Conservation (phyloP, 2,113 vertebrate species). For the Chrysemys picta region DNA sequence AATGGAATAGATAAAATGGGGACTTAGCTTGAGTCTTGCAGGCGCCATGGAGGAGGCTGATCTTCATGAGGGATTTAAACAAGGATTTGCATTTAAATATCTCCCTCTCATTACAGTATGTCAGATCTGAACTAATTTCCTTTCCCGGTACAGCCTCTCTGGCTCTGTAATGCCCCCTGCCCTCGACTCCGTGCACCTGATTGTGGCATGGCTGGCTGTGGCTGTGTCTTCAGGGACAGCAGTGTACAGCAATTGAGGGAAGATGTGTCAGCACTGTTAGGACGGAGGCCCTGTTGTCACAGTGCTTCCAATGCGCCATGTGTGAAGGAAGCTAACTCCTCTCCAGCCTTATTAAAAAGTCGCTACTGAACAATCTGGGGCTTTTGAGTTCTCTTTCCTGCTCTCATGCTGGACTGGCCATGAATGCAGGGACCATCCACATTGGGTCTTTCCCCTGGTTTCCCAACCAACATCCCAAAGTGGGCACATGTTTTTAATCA, state of each 20-base stretch:
- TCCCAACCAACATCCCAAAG: not conserved
- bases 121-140: not conserved
- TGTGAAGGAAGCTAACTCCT: not conserved
- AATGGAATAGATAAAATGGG: not conserved
- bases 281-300: not conserved
- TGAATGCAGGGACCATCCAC: not conserved
- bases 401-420: not conserved
- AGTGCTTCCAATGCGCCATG: not conserved
- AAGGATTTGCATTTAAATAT: not conserved
- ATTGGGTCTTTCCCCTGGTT: not conserved
- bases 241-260: not conserved
- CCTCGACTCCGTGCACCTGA: not conserved
- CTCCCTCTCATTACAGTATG: not conserved
- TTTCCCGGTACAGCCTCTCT: not conserved
- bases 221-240: not conserved
- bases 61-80: not conserved
- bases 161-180: not conserved
- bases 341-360: not conserved
- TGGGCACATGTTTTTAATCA: not conserved
- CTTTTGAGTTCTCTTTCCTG: not conserved
- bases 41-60: not conserved
- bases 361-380: not conserved
- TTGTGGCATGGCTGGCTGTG: not conserved
- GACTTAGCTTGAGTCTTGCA: not conserved
- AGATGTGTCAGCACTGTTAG: not conserved